Conservation (phyloP, 2,888 invertebrate genomes). For the Tetragnatha montana region DNA sequence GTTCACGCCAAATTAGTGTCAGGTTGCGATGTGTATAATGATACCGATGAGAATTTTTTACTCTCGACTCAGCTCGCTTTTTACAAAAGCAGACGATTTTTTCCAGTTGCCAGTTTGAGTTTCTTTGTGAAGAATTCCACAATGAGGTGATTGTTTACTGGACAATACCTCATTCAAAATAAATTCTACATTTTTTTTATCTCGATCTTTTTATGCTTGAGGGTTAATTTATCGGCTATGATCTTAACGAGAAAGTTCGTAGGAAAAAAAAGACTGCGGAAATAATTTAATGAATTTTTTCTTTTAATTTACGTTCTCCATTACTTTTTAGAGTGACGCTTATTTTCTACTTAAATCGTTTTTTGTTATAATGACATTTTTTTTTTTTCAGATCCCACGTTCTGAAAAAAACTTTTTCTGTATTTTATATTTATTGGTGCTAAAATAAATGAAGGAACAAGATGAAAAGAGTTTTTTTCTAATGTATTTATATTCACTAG, state of each 20-base stretch:
- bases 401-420: background rate
- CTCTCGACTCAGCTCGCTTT: background rate
- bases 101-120: conserved; percentile 8
- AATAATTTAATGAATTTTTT: conserved; percentile 60
- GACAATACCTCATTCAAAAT: conserved; percentile 49
- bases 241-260: conserved; percentile 7
- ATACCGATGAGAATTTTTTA: background rate
- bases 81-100: background rate
- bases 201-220: conserved; percentile 8
- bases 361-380: background rate
- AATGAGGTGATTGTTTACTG: conserved; percentile 34
- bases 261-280: conserved; percentile 43
- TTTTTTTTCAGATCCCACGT: background rate
- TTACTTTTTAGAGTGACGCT: background rate
- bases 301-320: conserved; percentile 39
- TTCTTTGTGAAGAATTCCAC: conserved; percentile 31
- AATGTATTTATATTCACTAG: too few species aligned
- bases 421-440: background rate
- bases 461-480: background rate
- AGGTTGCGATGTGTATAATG: background rate
- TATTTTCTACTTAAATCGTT: background rate
- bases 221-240: conserved; percentile 23
- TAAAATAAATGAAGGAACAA: background rate
- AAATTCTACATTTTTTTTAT: background rate
- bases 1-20: conserved; percentile 42